phyloP scores from a whole-genome alignment of 2,113 vertebrate species.

The human (Homo sapiens) region GRCh38 chr2:163336001-163336500 shows the following conservation, averaged over 20 bases:
- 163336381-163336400: background rate
- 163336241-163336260: background rate
- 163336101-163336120: background rate
- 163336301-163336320: background rate
- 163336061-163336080: background rate
- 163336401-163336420: background rate
- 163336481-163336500: background rate
- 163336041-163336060: slow-evolving; percentile 15
- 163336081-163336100: background rate
- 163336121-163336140: background rate
- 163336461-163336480: background rate
- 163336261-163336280: background rate
- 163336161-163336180: background rate
- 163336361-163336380: background rate
- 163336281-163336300: background rate
- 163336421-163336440: background rate
- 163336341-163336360: background rate
- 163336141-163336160: background rate
- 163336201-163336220: background rate
- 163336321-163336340: background rate
- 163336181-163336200: background rate
- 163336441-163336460: background rate
- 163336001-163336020: background rate
- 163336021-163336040: background rate
- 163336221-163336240: background rate